Percentiles rank a stretch among this genome's conserved stretches.
These are phyloP conservation scores for Cloeon dipterum DNA, from an alignment of 2,888 invertebrate genomes.

Conservation along the genomic window DNA sequence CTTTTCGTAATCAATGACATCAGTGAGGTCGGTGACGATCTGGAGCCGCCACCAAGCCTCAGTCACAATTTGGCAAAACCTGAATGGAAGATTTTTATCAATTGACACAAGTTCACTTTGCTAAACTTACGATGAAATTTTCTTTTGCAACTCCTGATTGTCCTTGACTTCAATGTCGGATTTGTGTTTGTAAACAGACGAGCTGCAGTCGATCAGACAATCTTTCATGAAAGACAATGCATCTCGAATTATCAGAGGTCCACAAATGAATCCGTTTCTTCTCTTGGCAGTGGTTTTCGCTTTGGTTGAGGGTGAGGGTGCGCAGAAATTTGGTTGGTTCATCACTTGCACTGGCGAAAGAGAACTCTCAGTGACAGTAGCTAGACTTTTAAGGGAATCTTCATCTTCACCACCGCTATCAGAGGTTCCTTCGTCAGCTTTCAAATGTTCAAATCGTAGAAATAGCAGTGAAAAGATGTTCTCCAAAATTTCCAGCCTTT, in stretches of 20 bases:
- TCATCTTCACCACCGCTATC: conserved; percentile 24
- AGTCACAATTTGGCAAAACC: conserved; percentile 23
- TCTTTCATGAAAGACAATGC: neutral
- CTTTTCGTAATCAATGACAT: neutral
- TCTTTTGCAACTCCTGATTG: neutral
- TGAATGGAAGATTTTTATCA: conserved; percentile 1
- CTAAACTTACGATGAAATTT: neutral
- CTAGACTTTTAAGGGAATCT: neutral
- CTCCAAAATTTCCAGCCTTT: conserved; percentile 34
- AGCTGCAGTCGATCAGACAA: neutral
- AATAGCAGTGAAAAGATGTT: conserved; percentile 49
- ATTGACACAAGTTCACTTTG: neutral
- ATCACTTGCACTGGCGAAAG: neutral
- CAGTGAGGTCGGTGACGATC: conserved; percentile 25
- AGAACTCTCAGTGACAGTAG: neutral
- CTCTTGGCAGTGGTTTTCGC: no score
- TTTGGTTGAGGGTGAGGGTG: neutral
- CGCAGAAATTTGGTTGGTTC: no score
- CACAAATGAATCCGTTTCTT: neutral
- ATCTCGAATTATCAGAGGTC: neutral
- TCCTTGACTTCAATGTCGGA: neutral
- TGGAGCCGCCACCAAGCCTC: conserved; percentile 53
- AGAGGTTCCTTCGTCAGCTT: conserved; percentile 16
- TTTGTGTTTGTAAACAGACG: neutral
- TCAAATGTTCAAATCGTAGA: conserved; percentile 34